Percentiles rank a stretch among this genome's conserved stretches.
These are phyloP conservation scores for Numenius arquata DNA, from an alignment of 2,113 vertebrate genomes.

Conservation along the genomic window DNA sequence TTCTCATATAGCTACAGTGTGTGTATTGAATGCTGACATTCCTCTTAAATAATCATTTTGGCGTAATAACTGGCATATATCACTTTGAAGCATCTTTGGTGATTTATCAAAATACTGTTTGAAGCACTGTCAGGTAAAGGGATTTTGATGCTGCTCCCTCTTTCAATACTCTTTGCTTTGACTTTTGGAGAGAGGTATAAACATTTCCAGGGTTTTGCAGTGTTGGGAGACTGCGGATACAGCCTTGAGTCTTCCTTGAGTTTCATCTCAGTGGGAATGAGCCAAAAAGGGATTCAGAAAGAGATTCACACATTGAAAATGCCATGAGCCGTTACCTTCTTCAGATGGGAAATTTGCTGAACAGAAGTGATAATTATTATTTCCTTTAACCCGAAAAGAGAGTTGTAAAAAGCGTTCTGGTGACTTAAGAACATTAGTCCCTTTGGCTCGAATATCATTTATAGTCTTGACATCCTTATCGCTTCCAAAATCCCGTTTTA, in stretches of 20 bases:
- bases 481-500: neutral
- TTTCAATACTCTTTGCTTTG: neutral
- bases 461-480: fast-evolving
- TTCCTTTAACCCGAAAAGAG: neutral
- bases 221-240: neutral
- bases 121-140: neutral
- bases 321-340: neutral
- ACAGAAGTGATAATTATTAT: neutral
- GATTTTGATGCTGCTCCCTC: neutral
- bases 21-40: neutral
- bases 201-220: neutral
- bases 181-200: neutral
- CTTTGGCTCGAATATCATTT: neutral
- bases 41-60: neutral
- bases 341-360: neutral
- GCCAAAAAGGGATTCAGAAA: neutral
- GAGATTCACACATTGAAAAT: fast-evolving
- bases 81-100: neutral
- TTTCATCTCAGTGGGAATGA: neutral
- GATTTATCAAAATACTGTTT: neutral
- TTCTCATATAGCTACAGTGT: too few relatives aligned
- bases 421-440: fast-evolving
- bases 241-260: neutral
- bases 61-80: neutral
- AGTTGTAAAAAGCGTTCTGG: neutral